Evolutionary conservation across 2,797 vertebrate species (phyloP), one percentile per base, ranked within the genome.

Genomic region (Clarias laeviceps): DNA sequence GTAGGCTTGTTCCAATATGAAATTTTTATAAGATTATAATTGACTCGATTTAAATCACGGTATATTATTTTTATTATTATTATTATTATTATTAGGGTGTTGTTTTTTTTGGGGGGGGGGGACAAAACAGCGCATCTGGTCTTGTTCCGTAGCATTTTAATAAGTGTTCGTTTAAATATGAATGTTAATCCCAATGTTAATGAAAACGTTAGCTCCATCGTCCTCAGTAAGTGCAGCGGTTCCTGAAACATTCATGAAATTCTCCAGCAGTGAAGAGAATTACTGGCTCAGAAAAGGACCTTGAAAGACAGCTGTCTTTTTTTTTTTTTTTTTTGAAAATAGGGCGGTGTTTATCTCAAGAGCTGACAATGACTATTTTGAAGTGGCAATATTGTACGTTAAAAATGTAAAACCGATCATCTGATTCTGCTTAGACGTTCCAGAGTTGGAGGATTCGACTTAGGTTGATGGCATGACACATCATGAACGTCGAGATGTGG

Each of bases 401-500:
- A 45, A 22, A 54, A 32, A 54, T 4, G 40, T 12, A 80, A 32
- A 50, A 15, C 8, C 3, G n/a, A 29, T 12, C 2, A 45, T 20
- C n/a, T 20, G 24, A 50, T 45, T 8, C 24, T n/a, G 14, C 76
- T 9, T 40, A 17, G 34, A 40, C 40, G 77, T 22, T 50, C n/a
- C 15, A 80, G 61, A 66, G 17, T 32, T 32, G 14, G 6, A 27
- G 24, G 66, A 69, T 50, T 32, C 7, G 5, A 68, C 70, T 14
- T 14, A 29, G 34, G 24, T 24, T 84, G 64, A 61, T 54, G 78
- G 70, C 66, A 76, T n/a, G 54, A 45, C 18, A 22, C 17, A 61
- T 64, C 22, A 32, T 34, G 73, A 74, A 77, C 18, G 64, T 40
- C 27, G 54, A 56, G 56, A 84, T 77, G 87, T 80, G 73, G 74